Base-by-base conservation (phyloP, 2,797 vertebrate genomes). In the Gymnocypris eckloni region DNA sequence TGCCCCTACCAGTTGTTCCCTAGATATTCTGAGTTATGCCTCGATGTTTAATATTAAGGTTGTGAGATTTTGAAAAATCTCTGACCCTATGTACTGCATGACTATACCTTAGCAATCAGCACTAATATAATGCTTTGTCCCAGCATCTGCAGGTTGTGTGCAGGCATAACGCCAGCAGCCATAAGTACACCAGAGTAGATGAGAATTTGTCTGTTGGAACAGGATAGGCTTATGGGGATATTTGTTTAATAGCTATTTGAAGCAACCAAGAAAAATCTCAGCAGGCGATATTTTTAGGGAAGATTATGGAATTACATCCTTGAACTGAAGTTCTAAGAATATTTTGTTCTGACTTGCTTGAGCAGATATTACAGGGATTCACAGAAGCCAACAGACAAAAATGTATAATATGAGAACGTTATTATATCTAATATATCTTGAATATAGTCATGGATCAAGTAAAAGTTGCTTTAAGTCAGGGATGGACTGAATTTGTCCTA, bases 121-220 rank as follows among this genome's bases (percentile, higher is more conserved):
- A 37, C 16, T 37, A 25, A 61, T 61, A 16, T 39, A 39, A 67
- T 18, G 33, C 13, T 37, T 18, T 37, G 13, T 37, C 28, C 0
- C 66, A 67, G 75, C 28, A 56, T 77, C 20, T 77, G 48, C 72
- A 76, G 48, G 48, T 54, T 22, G 73, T 77, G 56, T 64, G 77
- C 87, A 85, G 89, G 91, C 85, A 90, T 87, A 81, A 85, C 87
- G 87, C 56, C 77, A 79, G n/a, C 39, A 79, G 76, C 2, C 76
- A 10, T 61, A 28, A 28, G 54, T n/a, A 64, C 54, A 8, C 39
- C 77, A 45, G 56, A 28, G 39, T 45, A 45, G 39, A 79, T 45
- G 77, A 61, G n/a, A 61, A 61, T 61, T 43, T 43, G 37, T 28
- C 77, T 79, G 77, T 45, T 10, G n/a, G 77, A 45, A 64, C 43